These are phyloP conservation scores for Noctua fimbriata DNA, from an alignment of 2,888 invertebrate species.

Conservation along the genomic window DNA sequence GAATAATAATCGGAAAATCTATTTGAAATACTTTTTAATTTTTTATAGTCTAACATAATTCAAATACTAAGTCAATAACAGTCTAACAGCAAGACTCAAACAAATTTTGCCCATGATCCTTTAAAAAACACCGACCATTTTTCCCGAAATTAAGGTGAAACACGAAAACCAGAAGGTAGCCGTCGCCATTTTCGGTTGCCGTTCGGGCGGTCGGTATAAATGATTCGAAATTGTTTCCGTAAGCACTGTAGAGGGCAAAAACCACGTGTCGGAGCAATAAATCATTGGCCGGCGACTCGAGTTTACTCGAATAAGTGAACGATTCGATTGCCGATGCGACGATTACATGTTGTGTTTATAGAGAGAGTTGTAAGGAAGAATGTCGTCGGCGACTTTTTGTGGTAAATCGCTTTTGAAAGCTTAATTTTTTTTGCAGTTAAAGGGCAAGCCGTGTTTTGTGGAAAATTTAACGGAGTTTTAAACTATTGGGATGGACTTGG, in stretches of 20 bases:
- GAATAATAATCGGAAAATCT: neutral
- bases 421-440: slow-evolving; percentile 67
- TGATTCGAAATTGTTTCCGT: slow-evolving; percentile 90
- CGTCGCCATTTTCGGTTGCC: slow-evolving; percentile 78
- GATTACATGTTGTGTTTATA: slow-evolving; percentile 85
- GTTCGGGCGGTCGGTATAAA: slow-evolving; percentile 87
- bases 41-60: neutral
- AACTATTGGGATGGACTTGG: slow-evolving; percentile 43
- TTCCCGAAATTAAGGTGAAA: slow-evolving; percentile 85
- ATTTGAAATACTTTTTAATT: neutral
- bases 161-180: slow-evolving; percentile 75
- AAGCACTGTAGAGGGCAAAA: slow-evolving; percentile 84
- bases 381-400: slow-evolving; percentile 83
- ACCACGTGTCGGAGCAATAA: slow-evolving; percentile 89
- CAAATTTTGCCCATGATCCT: neutral
- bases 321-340: slow-evolving; percentile 87
- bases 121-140: slow-evolving; percentile 74
- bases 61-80: neutral
- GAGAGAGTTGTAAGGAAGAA: slow-evolving; percentile 87
- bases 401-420: slow-evolving; percentile 75
- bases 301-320: slow-evolving; percentile 88
- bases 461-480: slow-evolving; percentile 56
- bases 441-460: slow-evolving; percentile 64
- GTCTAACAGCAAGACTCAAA: neutral
- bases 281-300: slow-evolving; percentile 86